phyloP scores from a whole-genome alignment of 2,797 vertebrate species.

The Pogoniulus pusillus region DNA sequence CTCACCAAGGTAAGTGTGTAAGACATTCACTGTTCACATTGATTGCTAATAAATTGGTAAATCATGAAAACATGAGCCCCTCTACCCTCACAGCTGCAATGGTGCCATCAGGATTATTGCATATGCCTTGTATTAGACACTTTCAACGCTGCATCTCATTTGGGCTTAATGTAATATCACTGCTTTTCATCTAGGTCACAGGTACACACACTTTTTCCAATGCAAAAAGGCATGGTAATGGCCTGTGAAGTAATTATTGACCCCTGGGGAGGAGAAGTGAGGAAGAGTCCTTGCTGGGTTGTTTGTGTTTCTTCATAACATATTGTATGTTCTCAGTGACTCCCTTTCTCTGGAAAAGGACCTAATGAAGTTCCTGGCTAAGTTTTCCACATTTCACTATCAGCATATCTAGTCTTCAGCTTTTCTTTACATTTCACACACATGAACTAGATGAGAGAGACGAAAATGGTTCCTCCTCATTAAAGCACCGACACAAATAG shows the following conservation, averaged over 20 bases:
- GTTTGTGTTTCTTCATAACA: neutral
- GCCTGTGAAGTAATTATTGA: constrained; percentile 31
- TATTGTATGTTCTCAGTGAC: neutral
- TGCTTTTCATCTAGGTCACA: neutral
- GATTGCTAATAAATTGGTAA: neutral
- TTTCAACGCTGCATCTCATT: neutral
- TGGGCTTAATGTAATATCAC: neutral
- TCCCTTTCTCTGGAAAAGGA: constrained; percentile 6
- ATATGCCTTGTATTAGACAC: neutral
- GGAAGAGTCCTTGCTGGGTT: neutral
- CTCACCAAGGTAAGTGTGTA: neutral
- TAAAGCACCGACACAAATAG: neutral
- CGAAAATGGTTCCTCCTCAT: neutral
- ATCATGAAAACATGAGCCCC: neutral
- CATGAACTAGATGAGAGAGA: accelerated
- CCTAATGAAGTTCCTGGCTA: neutral
- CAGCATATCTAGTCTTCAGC: neutral
- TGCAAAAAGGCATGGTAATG: neutral
- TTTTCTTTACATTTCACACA: neutral
- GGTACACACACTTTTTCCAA: neutral
- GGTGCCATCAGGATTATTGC: neutral
- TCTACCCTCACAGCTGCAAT: neutral
- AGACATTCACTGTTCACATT: neutral
- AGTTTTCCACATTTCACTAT: neutral
- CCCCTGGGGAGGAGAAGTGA: neutral